Evolutionary conservation across 2,888 invertebrate genomes (phyloP).

Genomic region (Aromia moschata): DNA sequence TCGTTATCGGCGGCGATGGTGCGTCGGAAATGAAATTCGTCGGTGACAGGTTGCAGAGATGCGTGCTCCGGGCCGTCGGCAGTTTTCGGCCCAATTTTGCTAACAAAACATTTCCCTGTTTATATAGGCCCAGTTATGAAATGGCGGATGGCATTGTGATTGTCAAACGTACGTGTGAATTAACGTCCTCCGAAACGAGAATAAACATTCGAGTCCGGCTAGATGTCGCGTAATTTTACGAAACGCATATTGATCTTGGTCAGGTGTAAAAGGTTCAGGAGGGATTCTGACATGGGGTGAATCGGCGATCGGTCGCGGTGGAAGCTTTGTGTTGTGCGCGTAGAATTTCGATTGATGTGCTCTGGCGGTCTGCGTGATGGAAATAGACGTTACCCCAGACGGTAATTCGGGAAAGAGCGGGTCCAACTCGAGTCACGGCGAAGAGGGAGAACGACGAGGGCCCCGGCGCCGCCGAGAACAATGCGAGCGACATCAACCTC

Average conservation of each 20-base stretch:
- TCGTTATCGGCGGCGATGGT: too few species aligned
- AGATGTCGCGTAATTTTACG: slow-evolving; percentile 43
- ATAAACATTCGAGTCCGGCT: slow-evolving; percentile 38
- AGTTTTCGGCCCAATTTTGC: slow-evolving; percentile 38
- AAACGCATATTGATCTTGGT: slow-evolving; percentile 42
- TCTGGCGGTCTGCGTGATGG: slow-evolving; percentile 57
- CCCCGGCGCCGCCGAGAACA: slow-evolving; percentile 35
- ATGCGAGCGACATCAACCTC: slow-evolving; percentile 37
- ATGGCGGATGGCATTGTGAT: slow-evolving; percentile 62
- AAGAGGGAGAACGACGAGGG: slow-evolving; percentile 48
- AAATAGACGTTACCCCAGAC: slow-evolving; percentile 62
- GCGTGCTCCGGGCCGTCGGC: slow-evolving; percentile 33
- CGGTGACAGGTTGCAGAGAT: slow-evolving; percentile 42
- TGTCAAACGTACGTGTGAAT: slow-evolving; percentile 54
- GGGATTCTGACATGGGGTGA: slow-evolving; percentile 54
- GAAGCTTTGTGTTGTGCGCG: slow-evolving; percentile 47
- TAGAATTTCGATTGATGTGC: slow-evolving; percentile 45
- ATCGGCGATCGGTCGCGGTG: slow-evolving; percentile 38
- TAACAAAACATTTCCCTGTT: slow-evolving; percentile 55
- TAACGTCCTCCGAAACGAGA: slow-evolving; percentile 46
- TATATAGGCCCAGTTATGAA: slow-evolving; percentile 60
- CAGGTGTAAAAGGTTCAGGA: slow-evolving; percentile 40
- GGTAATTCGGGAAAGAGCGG: slow-evolving; percentile 54
- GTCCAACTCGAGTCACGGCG: slow-evolving; percentile 49
- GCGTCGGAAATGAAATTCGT: too few species aligned